Conservation (phyloP, 2,113 vertebrate genomes). For the Neotoma lepida region DNA sequence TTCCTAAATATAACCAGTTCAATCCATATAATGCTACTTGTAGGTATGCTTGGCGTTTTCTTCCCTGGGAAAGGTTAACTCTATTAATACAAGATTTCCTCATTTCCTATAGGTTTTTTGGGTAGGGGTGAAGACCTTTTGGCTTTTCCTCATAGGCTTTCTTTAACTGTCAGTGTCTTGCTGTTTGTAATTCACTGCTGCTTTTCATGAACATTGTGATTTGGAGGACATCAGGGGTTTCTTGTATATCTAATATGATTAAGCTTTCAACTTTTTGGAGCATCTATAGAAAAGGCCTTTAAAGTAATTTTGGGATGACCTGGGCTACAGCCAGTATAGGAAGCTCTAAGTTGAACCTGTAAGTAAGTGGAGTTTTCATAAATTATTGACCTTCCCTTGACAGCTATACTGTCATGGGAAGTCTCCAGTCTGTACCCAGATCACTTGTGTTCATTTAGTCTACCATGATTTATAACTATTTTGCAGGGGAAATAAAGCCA, state of each 20-base stretch:
- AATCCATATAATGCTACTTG: neutral
- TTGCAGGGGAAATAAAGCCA: neutral
- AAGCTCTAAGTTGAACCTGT: constrained; percentile 9
- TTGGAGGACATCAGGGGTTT: neutral
- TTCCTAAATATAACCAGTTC: neutral
- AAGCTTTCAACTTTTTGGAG: neutral
- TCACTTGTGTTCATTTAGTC: neutral
- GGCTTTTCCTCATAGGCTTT: neutral
- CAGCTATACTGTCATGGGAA: neutral
- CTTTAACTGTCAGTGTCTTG: neutral
- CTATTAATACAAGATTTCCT: too few species aligned
- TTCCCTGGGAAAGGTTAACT: neutral
- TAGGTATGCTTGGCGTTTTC: neutral
- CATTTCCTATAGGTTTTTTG: neutral
- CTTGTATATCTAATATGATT: constrained; percentile 33
- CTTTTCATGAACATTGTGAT: neutral
- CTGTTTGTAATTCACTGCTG: neutral
- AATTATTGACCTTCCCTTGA: neutral
- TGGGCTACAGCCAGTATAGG: neutral
- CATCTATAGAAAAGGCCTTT: neutral
- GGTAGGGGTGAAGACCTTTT: neutral
- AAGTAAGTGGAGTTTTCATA: neutral
- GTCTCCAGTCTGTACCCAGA: neutral
- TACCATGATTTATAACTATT: neutral
- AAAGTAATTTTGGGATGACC: neutral